These are phyloP conservation scores for Sinelater perroti DNA, from an alignment of 2,888 invertebrate species.

Conservation along the genomic window DNA sequence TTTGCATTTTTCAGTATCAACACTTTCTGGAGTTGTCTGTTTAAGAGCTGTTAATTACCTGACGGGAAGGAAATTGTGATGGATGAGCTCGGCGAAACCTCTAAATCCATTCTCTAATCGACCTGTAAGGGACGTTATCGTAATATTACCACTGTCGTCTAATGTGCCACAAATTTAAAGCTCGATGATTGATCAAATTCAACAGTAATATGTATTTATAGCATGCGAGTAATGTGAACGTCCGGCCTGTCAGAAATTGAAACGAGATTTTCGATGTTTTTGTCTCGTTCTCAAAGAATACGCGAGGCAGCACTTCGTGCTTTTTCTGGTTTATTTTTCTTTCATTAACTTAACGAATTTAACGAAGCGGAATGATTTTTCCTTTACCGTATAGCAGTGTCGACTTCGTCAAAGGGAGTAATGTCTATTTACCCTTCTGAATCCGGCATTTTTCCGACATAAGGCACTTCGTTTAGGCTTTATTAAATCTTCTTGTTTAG, in stretches of 20 bases:
- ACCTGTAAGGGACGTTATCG: slow-evolving; percentile 24
- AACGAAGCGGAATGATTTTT: slow-evolving; percentile 35
- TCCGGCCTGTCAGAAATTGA: slow-evolving; percentile 5
- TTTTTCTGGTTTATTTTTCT: slow-evolving; percentile 33
- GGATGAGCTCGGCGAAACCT: slow-evolving; percentile 25
- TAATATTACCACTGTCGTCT: slow-evolving; percentile 16
- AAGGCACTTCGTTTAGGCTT: slow-evolving; percentile 21
- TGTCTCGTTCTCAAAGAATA: slow-evolving; percentile 25
- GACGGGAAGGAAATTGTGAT: slow-evolving; percentile 28
- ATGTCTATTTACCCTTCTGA: slow-evolving; percentile 37
- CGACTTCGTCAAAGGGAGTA: slow-evolving; percentile 32
- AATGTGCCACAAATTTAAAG: slow-evolving; percentile 11
- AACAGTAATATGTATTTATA: too few species aligned
- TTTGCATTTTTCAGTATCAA: too few species aligned
- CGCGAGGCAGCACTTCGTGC: slow-evolving; percentile 16
- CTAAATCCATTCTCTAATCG: slow-evolving; percentile 13
- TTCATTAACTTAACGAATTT: slow-evolving; percentile 36
- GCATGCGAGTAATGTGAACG: too few species aligned
- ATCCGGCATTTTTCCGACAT: slow-evolving; percentile 19
- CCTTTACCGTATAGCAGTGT: slow-evolving; percentile 27
- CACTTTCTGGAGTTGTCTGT: too few species aligned
- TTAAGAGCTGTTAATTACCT: slow-evolving; percentile 12
- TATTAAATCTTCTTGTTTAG: slow-evolving; percentile 31
- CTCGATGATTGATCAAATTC: too few species aligned
- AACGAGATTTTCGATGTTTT: slow-evolving; percentile 17